These are phyloP conservation scores for Lophotis ruficrista DNA, from an alignment of 2,113 vertebrate genomes.

Conservation along the genomic window DNA sequence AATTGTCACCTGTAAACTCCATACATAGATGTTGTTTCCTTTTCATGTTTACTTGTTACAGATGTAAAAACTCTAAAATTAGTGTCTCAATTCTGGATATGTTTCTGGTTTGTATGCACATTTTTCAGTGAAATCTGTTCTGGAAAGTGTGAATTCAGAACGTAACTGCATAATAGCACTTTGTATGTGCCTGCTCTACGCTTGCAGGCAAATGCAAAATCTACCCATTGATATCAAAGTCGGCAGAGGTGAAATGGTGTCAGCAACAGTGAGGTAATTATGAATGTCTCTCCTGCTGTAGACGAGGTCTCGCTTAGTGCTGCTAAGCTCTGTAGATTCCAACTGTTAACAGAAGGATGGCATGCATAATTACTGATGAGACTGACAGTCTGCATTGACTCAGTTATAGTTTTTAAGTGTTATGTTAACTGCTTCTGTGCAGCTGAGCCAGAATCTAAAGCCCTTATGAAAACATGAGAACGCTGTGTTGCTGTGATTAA, in stretches of 20 bases:
- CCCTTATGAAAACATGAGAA: background rate
- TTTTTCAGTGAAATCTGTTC: background rate
- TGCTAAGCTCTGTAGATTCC: background rate
- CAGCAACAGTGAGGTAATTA: background rate
- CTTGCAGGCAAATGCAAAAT: background rate
- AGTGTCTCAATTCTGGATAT: background rate
- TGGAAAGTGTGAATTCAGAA: background rate
- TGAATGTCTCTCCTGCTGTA: background rate
- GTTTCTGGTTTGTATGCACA: accelerated
- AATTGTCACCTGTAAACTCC: background rate
- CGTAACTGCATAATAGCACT: background rate
- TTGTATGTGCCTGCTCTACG: background rate
- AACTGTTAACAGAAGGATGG: background rate
- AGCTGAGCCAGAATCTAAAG: slow-evolving; percentile 12
- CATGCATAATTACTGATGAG: background rate
- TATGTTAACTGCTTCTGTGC: background rate
- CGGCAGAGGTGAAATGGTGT: background rate
- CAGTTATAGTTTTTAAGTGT: slow-evolving; percentile 14
- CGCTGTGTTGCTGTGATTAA: background rate
- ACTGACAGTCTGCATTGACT: background rate
- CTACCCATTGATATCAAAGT: background rate
- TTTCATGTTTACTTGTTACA: background rate
- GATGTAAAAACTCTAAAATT: background rate
- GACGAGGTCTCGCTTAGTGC: background rate
- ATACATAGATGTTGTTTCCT: background rate